phyloP scores from a whole-genome alignment of 2,888 invertebrate genomes.

The Nysson spinosus region DNA sequence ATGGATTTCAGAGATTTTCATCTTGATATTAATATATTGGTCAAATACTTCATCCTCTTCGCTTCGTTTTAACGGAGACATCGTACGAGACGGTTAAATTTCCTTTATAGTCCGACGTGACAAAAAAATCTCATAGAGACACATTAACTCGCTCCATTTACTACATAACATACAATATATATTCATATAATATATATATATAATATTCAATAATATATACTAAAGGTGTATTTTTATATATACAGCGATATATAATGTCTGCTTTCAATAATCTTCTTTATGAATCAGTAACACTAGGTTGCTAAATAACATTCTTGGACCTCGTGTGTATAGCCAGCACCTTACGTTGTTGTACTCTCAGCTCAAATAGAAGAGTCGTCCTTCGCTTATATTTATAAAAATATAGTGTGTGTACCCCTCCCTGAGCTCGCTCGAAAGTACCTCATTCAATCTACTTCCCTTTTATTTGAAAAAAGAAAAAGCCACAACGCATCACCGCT shows the following conservation, averaged over 20 bases:
- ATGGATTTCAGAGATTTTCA: too few relatives aligned
- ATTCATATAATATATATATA: conserved; percentile 72
- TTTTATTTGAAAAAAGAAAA: too few relatives aligned
- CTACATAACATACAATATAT: conserved; percentile 76
- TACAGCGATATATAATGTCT: conserved; percentile 72
- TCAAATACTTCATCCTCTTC: too few relatives aligned
- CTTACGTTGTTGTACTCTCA: conserved; percentile 71
- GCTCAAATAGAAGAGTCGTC: conserved; percentile 65
- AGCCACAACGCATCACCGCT: too few relatives aligned
- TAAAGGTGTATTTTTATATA: conserved; percentile 66
- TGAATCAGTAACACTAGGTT: conserved; percentile 73
- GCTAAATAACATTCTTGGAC: conserved; percentile 77
- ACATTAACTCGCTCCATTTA: conserved; percentile 74
- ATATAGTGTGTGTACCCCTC: conserved; percentile 71
- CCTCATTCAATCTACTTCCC: conserved; percentile 20
- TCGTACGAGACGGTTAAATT: conserved; percentile 52
- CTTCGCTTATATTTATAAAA: conserved; percentile 71
- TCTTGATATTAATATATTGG: too few relatives aligned
- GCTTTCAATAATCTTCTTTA: conserved; percentile 71
- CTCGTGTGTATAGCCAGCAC: conserved; percentile 76
- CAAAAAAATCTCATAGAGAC: conserved; percentile 73
- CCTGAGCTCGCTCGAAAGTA: conserved; percentile 68
- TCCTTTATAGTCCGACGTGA: conserved; percentile 56
- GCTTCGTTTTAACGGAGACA: conserved; percentile 41
- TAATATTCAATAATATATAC: conserved; percentile 69